Base-by-base conservation (phyloP, 2,113 vertebrate genomes). In the Nibea coibor region DNA sequence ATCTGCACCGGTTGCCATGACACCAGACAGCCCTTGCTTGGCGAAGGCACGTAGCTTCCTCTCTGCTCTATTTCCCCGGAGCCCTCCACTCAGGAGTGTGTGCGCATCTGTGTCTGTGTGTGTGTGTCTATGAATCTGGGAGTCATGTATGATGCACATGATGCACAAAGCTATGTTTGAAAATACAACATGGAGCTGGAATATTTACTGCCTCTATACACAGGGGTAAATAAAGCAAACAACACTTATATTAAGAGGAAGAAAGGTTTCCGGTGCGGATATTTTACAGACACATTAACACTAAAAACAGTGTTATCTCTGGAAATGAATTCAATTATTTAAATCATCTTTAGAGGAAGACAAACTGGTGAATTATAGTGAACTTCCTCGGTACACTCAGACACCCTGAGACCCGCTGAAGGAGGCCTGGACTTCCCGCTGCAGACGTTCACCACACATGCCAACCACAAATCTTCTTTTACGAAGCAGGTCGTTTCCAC, bases 21-120 rank as follows among this genome's bases (percentile, higher is more conserved):
- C 96, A 96, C 96, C 96, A 97, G 97, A 97, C 95, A 92, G 96
- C 94, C 96, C 94, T 96, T 92, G 96, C 96, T 96, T 94, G 95
- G 92, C 94, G 93, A 96, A 95, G 95, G 95, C 94, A 96, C 94
- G 94, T 94, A 96, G 95, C 93, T 94, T 95, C 94, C 93, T 95
- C 93, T 92, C 94, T 94, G 93, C 94, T 96, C 93, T 92, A 94
- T 94, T 95, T 95, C 95, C 94, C 94, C 76, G 81, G 93, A 95
- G 94, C 89, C 87, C 90, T 89, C 76, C 75, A 78, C 81, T 85
- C 82, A 87, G 81, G 87, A 83, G 87, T 72, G 73, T 88, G 82
- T 71, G 82, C 66, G 78, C 67, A 78, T 86, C 43, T 85, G 88
- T 78, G 80, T 75, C 14, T 68, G 64, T 65, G 31, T 35, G 31